Evolutionary conservation across 2,113 vertebrate species (phyloP).

Genomic region (Heterotilapia buettikoferi): DNA sequence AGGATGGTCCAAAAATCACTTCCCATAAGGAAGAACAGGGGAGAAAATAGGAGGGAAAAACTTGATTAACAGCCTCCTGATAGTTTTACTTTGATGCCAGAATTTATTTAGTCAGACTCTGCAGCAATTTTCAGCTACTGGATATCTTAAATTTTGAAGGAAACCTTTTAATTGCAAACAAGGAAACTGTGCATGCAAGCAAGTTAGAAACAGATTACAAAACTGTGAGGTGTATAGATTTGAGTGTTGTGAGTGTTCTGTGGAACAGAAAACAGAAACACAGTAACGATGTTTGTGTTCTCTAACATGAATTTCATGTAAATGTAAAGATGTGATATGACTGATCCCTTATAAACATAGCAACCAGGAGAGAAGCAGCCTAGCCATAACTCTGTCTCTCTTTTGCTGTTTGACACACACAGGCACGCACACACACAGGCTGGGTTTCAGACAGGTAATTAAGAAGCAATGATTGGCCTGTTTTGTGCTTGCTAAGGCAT

Average conservation of each 20-base stretch:
- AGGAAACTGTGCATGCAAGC: neutral
- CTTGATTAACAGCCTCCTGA: constrained; percentile 6
- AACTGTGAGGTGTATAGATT: neutral
- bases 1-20: neutral
- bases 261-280: neutral
- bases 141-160: neutral
- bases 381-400: neutral
- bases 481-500: constrained; percentile 35
- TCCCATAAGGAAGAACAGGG: neutral
- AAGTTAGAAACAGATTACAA: neutral
- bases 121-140: neutral
- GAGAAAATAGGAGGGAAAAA: neutral
- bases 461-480: constrained; percentile 12
- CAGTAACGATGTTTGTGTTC: neutral
- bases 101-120: constrained; percentile 8
- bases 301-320: neutral
- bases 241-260: neutral
- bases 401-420: neutral
- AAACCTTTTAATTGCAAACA: neutral
- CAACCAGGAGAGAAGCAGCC: neutral
- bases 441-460: constrained; percentile 23
- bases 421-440: neutral
- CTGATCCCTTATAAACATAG: neutral
- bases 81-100: constrained; percentile 27
- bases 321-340: neutral